phyloP scores from a whole-genome alignment of 2,797 vertebrate species.

The Labroides dimidiatus region DNA sequence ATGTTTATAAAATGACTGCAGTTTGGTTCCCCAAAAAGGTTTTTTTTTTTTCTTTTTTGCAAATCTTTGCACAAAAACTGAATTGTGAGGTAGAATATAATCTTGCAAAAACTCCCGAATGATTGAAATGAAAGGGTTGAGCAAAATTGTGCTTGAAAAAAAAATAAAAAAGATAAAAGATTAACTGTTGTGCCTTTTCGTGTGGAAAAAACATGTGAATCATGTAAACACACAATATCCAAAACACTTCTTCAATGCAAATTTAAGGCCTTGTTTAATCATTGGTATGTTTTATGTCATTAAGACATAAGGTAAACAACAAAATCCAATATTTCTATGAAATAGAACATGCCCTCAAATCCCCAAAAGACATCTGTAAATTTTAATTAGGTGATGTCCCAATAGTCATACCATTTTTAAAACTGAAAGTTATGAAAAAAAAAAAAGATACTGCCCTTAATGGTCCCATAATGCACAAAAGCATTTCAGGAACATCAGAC shows the following conservation, averaged over 20 bases:
- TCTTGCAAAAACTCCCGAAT: slow-evolving; percentile 33
- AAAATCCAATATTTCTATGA: slow-evolving; percentile 28
- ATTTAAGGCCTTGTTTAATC: slow-evolving; percentile 71
- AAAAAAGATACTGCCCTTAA: slow-evolving; percentile 26
- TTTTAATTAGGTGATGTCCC: slow-evolving; percentile 30
- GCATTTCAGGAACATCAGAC: slow-evolving; percentile 52
- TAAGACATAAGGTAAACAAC: slow-evolving; percentile 40
- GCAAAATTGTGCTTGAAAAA: slow-evolving; percentile 46
- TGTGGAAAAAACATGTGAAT: slow-evolving; percentile 45
- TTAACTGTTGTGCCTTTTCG: slow-evolving; percentile 14
- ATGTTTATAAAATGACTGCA: slow-evolving; percentile 40
- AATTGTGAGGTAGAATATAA: slow-evolving; percentile 63
- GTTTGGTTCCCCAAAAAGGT: slow-evolving; percentile 17
- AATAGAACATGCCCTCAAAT: slow-evolving; percentile 42
- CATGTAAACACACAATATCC: slow-evolving; percentile 42
- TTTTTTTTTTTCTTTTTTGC: slow-evolving; percentile 14
- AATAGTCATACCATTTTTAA: slow-evolving; percentile 29
- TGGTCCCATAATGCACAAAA: slow-evolving; percentile 45
- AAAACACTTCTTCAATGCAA: slow-evolving; percentile 53
- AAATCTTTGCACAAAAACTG: slow-evolving; percentile 43
- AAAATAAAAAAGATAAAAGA: slow-evolving; percentile 30
- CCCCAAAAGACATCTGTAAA: slow-evolving; percentile 57
- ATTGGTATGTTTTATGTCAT: slow-evolving; percentile 67
- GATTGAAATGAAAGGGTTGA: slow-evolving; percentile 29
- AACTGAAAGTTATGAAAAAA: slow-evolving; percentile 35